Percentiles rank a stretch among this genome's conserved stretches.
Evolutionary conservation across 1,140 invertebrate genomes (phyloP).

Genomic region (Saccostrea echinata): DNA sequence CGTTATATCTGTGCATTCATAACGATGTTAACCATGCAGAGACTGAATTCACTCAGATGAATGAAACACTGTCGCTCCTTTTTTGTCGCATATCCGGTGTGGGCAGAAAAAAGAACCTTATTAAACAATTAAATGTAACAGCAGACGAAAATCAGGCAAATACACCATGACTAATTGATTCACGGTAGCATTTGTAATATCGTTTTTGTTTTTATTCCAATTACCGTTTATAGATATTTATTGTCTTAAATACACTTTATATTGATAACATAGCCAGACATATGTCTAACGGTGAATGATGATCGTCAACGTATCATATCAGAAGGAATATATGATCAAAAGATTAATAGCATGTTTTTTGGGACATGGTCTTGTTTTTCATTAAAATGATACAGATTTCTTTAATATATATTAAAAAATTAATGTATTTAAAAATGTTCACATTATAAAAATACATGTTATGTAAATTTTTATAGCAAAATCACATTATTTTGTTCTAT

Average conservation of each 20-base stretch:
- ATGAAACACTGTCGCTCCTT: not conserved
- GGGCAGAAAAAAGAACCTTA: not conserved
- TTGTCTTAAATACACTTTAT: not conserved
- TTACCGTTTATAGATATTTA: not conserved
- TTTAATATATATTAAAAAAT: too few species aligned
- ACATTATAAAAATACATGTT: too few species aligned
- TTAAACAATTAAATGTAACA: not conserved
- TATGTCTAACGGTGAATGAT: too few species aligned
- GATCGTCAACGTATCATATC: too few species aligned
- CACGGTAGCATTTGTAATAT: not conserved
- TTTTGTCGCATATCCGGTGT: conserved; percentile 2
- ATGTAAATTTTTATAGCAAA: too few species aligned
- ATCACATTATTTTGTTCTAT: too few species aligned
- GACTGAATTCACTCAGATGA: not conserved
- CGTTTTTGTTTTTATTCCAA: not conserved
- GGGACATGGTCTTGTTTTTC: too few species aligned
- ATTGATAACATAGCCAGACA: too few species aligned
- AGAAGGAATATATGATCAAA: too few species aligned
- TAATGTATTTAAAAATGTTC: too few species aligned
- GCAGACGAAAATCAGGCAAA: not conserved
- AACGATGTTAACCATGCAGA: not conserved
- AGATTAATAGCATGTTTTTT: too few species aligned
- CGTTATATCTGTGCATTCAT: not conserved
- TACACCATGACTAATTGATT: not conserved
- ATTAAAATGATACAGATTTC: too few species aligned